Conservation (phyloP, 1,140 invertebrate genomes). For the Zaprionus lachaisei region DNA sequence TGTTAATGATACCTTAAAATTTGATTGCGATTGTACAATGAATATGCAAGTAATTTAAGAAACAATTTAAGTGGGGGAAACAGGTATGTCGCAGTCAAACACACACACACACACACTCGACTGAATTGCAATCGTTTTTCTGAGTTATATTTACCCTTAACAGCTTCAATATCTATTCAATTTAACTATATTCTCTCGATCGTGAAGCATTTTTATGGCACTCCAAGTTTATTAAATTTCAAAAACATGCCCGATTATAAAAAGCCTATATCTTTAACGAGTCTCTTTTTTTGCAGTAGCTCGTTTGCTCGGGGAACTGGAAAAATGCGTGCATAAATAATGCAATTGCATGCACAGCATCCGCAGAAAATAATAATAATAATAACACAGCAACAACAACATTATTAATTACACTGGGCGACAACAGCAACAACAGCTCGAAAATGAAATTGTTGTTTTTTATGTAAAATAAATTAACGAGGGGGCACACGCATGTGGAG, state of each 20-base stretch:
- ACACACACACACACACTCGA: too few species aligned
- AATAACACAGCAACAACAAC: slow-evolving; percentile 18
- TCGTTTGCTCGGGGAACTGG: slow-evolving; percentile 10
- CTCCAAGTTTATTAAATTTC: not conserved
- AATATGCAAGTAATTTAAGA: too few species aligned
- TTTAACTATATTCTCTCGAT: not conserved
- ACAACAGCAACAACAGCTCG: too few species aligned
- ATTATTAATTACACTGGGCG: slow-evolving; percentile 25
- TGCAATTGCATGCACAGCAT: slow-evolving; percentile 1
- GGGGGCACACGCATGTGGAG: slow-evolving; percentile 28
- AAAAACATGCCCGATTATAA: not conserved
- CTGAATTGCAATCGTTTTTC: not conserved
- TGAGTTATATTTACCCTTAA: not conserved
- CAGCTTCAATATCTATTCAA: not conserved
- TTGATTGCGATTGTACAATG: accelerated
- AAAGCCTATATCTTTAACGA: not conserved
- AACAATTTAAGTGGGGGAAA: too few species aligned
- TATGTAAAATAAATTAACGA: slow-evolving; percentile 11
- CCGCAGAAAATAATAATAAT: not conserved
- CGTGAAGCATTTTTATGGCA: not conserved
- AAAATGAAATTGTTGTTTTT: not conserved
- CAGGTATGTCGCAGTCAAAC: too few species aligned
- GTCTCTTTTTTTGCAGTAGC: not conserved
- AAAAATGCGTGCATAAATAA: slow-evolving; percentile 43
- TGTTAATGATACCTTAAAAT: too few species aligned